A percentile compares a stretch with the other conserved stretches of the same genome.
phyloP scores from a whole-genome alignment of 2,797 vertebrate species.

The Tarsius wallacei region DNA sequence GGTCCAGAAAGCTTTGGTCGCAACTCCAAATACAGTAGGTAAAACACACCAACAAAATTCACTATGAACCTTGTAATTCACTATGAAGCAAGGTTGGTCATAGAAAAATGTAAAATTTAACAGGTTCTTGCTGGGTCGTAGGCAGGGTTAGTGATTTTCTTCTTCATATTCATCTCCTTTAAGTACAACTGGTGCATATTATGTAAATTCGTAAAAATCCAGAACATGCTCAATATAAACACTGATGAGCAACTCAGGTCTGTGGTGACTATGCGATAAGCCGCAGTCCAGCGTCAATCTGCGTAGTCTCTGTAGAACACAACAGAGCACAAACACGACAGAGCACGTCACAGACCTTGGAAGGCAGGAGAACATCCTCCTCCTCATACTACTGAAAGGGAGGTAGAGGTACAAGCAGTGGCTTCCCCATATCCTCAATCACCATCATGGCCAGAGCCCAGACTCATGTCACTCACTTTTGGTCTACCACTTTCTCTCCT shows the following conservation, averaged over 20 bases:
- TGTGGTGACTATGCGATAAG: not conserved
- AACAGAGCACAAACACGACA: not conserved
- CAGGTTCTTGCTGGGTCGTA: not conserved
- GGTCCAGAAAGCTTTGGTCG: not conserved
- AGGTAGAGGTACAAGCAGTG: not conserved
- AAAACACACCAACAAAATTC: not conserved
- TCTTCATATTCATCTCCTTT: not conserved
- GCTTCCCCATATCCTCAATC: not conserved
- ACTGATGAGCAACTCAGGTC: not conserved
- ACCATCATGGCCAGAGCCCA: not conserved
- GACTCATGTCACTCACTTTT: no score
- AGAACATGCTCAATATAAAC: not conserved
- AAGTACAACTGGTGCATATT: not conserved
- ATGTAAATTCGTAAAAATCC: conserved; percentile 2
- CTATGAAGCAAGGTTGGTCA: no score
- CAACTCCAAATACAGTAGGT: not conserved
- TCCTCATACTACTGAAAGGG: not conserved
- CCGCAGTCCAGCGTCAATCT: not conserved
- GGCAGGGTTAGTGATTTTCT: not conserved
- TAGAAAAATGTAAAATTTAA: not conserved
- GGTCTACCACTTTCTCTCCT: not conserved
- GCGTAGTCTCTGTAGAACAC: not conserved
- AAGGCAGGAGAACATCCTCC: not conserved
- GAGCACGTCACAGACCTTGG: no score
- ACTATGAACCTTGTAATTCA: not conserved